phyloP scores from a whole-genome alignment of 2,113 vertebrate genomes.

The Melanerpes formicivorus region DNA sequence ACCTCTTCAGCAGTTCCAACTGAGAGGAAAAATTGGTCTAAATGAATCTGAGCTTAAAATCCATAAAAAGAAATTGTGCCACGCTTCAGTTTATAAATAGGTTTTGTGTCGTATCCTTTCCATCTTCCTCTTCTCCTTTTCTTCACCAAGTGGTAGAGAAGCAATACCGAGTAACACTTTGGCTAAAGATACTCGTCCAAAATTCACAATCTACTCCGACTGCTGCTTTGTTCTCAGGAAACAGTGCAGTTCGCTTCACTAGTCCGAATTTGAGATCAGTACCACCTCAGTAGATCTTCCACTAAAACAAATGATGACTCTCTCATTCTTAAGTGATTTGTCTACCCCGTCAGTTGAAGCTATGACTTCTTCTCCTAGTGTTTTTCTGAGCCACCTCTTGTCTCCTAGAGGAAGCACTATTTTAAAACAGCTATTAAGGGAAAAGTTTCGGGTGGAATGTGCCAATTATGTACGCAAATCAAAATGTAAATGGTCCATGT shows the following conservation, averaged over 20 bases:
- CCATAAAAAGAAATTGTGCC: slow-evolving; percentile 28
- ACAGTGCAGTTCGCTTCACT: background rate
- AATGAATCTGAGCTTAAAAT: slow-evolving; percentile 37
- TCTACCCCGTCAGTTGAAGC: background rate
- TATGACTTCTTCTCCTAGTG: background rate
- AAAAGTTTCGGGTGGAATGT: background rate
- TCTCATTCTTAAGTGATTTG: background rate
- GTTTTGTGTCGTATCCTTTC: background rate
- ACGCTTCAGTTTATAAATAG: slow-evolving; percentile 19
- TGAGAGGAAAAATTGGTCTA: slow-evolving; percentile 17
- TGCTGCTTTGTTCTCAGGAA: background rate
- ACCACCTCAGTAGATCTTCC: background rate
- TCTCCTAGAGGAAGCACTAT: background rate
- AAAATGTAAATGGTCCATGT: background rate
- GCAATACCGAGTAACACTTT: slow-evolving; percentile 17
- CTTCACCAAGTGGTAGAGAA: background rate
- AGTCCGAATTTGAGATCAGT: background rate
- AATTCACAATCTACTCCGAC: background rate
- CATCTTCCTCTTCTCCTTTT: background rate
- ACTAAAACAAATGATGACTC: background rate
- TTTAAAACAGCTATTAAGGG: background rate
- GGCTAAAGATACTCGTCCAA: background rate
- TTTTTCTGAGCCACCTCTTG: background rate
- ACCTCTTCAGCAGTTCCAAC: slow-evolving; percentile 34
- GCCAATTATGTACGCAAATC: background rate